phyloP scores from a whole-genome alignment of 1,140 invertebrate genomes.

The Potamilus streckersoni region DNA sequence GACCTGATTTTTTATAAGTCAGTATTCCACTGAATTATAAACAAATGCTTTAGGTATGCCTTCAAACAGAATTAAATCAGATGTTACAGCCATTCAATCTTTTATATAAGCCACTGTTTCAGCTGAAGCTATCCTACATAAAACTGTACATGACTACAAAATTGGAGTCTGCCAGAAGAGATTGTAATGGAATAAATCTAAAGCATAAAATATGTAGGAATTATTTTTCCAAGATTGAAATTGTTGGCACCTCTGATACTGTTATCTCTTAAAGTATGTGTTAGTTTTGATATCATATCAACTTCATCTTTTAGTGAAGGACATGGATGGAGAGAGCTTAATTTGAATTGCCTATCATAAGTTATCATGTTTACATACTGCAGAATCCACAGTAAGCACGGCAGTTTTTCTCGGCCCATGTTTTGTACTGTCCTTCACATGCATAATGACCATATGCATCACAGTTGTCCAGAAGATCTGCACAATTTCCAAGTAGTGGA shows the following conservation, averaged over 20 bases:
- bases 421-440: conserved; percentile 31
- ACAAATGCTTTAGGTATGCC: too few species aligned
- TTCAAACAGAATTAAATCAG: too few species aligned
- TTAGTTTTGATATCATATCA: background rate
- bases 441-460: conserved; percentile 26
- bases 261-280: background rate
- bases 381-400: conserved; percentile 47
- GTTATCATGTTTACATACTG: conserved; percentile 28
- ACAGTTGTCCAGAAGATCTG: conserved; percentile 33
- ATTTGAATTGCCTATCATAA: too few species aligned
- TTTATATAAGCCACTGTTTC: too few species aligned
- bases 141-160: background rate
- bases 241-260: background rate
- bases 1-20: background rate
- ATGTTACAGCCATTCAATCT: background rate
- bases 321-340: background rate
- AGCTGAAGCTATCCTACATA: too few species aligned
- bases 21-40: background rate
- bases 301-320: background rate
- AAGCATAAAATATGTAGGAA: background rate
- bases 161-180: background rate
- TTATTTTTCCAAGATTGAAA: too few species aligned
- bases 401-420: conserved; percentile 52
- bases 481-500: conserved; percentile 11
- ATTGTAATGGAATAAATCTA: too few species aligned